Evolutionary conservation across 2,888 invertebrate genomes (phyloP).

Genomic region (Tiliacea aurago): DNA sequence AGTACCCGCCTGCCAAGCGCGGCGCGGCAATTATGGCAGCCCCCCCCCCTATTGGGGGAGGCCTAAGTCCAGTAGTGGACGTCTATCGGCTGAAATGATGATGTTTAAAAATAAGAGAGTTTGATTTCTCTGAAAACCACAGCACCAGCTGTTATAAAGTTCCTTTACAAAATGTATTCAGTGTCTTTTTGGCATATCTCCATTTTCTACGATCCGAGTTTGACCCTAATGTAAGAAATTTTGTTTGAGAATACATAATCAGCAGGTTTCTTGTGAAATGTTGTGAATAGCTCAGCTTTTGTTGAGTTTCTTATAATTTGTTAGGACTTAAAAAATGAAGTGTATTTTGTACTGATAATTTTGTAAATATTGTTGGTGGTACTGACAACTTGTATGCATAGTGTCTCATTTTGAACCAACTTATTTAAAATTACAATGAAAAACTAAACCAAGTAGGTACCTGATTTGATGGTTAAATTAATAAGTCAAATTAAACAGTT

Average conservation of each 20-base stretch:
- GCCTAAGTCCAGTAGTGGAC: too few species aligned
- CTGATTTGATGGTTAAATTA: background rate
- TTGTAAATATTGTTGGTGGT: background rate
- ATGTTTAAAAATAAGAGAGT: too few species aligned
- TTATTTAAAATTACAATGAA: background rate
- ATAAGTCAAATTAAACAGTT: background rate
- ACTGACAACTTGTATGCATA: background rate
- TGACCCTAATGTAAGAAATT: slow-evolving; percentile 59
- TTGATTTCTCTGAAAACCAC: background rate
- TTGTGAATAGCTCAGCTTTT: slow-evolving; percentile 54
- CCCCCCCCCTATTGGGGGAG: too few species aligned
- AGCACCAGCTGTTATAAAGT: background rate
- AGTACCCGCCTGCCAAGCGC: too few species aligned
- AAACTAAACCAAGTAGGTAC: background rate
- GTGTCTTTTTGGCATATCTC: slow-evolving; percentile 21
- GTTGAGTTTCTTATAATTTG: slow-evolving; percentile 31
- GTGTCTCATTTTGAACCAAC: background rate
- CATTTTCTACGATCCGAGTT: slow-evolving; percentile 35
- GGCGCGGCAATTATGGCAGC: too few species aligned
- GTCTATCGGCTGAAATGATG: too few species aligned
- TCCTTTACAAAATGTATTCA: background rate
- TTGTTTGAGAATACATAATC: slow-evolving; percentile 61
- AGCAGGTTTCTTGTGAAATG: slow-evolving; percentile 64
- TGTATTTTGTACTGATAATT: background rate
- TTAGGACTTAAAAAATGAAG: background rate